Base-by-base conservation (phyloP, 1,140 invertebrate species). In the Eumaeus atala region DNA sequence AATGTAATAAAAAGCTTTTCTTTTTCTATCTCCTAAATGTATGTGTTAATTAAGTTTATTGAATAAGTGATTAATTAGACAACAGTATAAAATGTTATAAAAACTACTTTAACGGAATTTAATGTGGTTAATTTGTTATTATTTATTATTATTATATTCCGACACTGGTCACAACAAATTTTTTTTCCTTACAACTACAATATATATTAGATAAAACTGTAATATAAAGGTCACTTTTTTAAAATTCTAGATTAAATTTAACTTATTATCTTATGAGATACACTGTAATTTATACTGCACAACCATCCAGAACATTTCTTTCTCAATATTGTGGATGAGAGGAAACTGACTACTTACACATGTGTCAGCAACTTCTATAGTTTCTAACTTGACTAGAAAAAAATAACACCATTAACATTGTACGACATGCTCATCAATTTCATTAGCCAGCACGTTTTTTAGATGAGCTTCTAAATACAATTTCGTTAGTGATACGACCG, bases 131-230 rank as follows among this genome's bases (percentile, higher is more conserved):
- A n/a, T n/a, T n/a, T n/a, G n/a, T n/a, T n/a, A n/a, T n/a, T n/a
- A n/a, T n/a, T n/a, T n/a, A n/a, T n/a, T n/a, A n/a, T n/a, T n/a
- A n/a, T n/a, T n/a, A n/a, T n/a, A n/a, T n/a, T n/a, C n/a, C n/a
- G n/a, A n/a, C n/a, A n/a, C n/a, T n/a, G n/a, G n/a, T n/a, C n/a
- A n/a, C n/a, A n/a, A n/a, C n/a, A n/a, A n/a, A n/a, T n/a, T n/a
- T n/a, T n/a, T n/a, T n/a, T n/a, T 88, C 86, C 85, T 88, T 88
- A 88, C 86, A 87, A 88, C 87, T 86, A 87, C 87, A 88, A 88
- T 88, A 88, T 88, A 88, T 88, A 88, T 88, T 88, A 88, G 84
- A 88, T 87, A 86, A 87, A 86, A 87, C 87, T 84, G 87, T 87
- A 88, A 83, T 85, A 88, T 87, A 87, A 84, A 87, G 82, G 84